Base-by-base conservation (phyloP, 2,113 vertebrate genomes). In the Podarcis raffonei region DNA sequence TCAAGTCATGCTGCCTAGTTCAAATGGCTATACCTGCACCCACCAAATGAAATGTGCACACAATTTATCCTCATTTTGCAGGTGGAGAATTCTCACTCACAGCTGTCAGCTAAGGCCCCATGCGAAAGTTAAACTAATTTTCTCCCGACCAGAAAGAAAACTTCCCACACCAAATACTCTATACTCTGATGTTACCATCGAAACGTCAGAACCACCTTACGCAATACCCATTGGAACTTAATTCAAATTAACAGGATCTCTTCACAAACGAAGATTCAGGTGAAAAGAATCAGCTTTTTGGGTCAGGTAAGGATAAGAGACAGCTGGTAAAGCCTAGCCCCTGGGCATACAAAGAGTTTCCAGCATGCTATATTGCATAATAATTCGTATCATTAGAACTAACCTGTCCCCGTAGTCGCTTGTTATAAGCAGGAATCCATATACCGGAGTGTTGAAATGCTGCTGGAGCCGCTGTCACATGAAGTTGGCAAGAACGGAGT, bases 231-330 rank as follows among this genome's bases (percentile, higher is more conserved):
- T 18, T 27, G 25, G 30, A 30, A 71, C 68, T 71, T 68, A 68
- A 69, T 71, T 71, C 6, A 71, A 71, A 71, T 30, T 12, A 71
- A 69, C 25, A 35, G 13, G 32, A 42, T 9, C 7, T 39, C 48
- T 35, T 42, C 20, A 48, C 71, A 27, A n/a, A 32, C n/a, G 1
- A 4, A 53, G 35, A 84, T 53, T 68, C 30, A 84, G 37, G 3
- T 82, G 48, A 66, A 82, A 65, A 69, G 32, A 66, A 37, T 66
- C 59, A 39, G 20, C 81, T 66, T 37, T 66, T 39, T 25, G 23
- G 66, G 82, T 71, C 66, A 71, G 27, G n/a, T 71, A 71, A 84
- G 66, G 83, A 84, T 71, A 84, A 84, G 68, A 72, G 39, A 32
- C 82, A 71, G 66, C 27, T 84, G 39, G 65, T 42, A 42, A 84